Evolutionary conservation across 2,113 vertebrate genomes (phyloP).

Genomic region (Miniopterus natalensis): DNA sequence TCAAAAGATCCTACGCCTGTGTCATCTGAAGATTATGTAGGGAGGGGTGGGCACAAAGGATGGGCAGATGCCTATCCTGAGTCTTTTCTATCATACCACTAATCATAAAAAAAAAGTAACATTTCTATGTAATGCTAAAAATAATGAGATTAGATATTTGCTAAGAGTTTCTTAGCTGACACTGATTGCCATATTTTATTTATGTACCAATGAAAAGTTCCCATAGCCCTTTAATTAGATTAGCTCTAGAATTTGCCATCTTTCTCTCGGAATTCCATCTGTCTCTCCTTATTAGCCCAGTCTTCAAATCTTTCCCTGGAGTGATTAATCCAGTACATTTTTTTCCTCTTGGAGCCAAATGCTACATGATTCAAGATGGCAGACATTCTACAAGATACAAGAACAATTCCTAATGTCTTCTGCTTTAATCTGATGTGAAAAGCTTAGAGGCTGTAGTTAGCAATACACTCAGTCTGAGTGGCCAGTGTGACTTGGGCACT

Average conservation of each 20-base stretch:
- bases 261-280: conserved; percentile 63
- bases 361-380: not conserved
- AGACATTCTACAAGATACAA: not conserved
- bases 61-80: too few relatives aligned
- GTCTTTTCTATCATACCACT: not conserved
- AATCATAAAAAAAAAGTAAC: not conserved
- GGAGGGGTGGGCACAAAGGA: not conserved
- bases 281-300: conserved; percentile 60
- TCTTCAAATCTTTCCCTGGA: conserved; percentile 66
- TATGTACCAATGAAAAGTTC: conserved; percentile 37
- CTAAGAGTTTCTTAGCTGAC: not conserved
- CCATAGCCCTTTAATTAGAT: conserved; percentile 51
- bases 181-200: conserved; percentile 67
- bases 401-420: not conserved
- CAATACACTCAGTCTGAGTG: not conserved
- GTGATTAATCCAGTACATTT: not conserved
- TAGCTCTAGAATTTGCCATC: conserved; percentile 41
- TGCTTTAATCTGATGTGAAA: not conserved
- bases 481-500: not conserved
- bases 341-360: conserved; percentile 20
- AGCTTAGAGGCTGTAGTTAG: not conserved
- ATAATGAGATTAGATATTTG: not conserved
- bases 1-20: not conserved
- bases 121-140: not conserved
- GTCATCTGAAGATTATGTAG: not conserved